phyloP scores from a whole-genome alignment of 2,113 vertebrate genomes.

The Rattus rattus region DNA sequence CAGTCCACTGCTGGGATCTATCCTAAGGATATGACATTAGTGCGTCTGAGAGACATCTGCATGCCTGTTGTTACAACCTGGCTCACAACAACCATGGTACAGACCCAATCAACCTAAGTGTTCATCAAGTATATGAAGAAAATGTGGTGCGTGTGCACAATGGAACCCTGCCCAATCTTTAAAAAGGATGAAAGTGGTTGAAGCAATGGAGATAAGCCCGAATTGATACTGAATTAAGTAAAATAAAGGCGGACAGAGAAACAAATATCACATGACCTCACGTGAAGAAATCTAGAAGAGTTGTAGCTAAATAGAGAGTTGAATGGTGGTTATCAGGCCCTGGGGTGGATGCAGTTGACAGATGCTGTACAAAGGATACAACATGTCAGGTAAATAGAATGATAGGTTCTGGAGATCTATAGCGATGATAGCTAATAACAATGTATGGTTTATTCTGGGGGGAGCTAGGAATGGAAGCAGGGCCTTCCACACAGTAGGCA shows the following conservation, averaged over 20 bases:
- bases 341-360: neutral
- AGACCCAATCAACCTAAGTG: too few relatives aligned
- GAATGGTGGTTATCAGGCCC: neutral
- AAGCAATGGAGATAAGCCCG: neutral
- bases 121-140: neutral
- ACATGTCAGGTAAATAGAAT: neutral
- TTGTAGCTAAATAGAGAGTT: too few relatives aligned
- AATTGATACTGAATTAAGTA: neutral
- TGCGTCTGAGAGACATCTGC: neutral
- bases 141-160: neutral
- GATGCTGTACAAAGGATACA: neutral
- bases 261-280: neutral
- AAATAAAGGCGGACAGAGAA: neutral
- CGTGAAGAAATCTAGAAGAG: neutral
- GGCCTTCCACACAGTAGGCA: too few relatives aligned
- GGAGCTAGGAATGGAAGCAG: neutral
- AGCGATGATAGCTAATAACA: neutral
- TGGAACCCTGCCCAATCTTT: neutral
- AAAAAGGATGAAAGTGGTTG: neutral
- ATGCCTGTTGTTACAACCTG: neutral
- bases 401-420: neutral
- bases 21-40: neutral
- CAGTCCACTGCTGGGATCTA: neutral
- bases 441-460: neutral
- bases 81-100: neutral